Evolutionary conservation across 2,888 invertebrate genomes (phyloP), one percentile per base, ranked within the genome.

Genomic region (Eupithecia subfuscata): DNA sequence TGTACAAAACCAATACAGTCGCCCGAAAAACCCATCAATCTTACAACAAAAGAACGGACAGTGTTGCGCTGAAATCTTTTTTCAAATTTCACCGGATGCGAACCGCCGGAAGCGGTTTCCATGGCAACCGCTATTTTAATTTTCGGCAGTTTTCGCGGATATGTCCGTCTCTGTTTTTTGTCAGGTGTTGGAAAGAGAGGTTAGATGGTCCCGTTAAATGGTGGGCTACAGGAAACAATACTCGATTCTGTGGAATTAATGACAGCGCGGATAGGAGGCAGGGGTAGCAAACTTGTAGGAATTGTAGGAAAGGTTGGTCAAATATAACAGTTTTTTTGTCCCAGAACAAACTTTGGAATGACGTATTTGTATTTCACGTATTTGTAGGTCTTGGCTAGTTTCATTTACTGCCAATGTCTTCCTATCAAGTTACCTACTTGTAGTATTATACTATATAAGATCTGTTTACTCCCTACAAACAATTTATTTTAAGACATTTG

Each of bases 181-280:
- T 70, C 22, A 45, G 65, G 64, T 34, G 85, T 77, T 75, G 73
- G 88, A 90, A 80, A 78, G 85, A 78, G 90, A 87, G 52, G 64
- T 30, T 65, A 78, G 81, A 83, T 91, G 90, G 89, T 70, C 67
- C 89, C 88, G 91, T 86, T 89, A 88, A 82, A 87, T 88, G 88
- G 88, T 88, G 88, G 86, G 82, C 83, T 83, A 86, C 94, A 92
- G 94, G 94, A 94, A 93, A 93, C 93, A 94, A 93, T 93, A 94
- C 94, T 94, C 94, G 92, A 94, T 92, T 89, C 90, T 84, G 87
- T 88, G 79, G 91, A 92, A 94, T 94, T 93, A 94, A 93, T 93
- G 92, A 88, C 91, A 86, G 84, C 89, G 86, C 85, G 87, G 89
- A 86, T 85, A 86, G 84, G 84, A 81, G 79, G 69, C 91, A 88